Evolutionary conservation across 53 echinoderm and acorn worm species (phyloP), one percentile per base, ranked within the genome.

Genomic region (Arbacia lixula): DNA sequence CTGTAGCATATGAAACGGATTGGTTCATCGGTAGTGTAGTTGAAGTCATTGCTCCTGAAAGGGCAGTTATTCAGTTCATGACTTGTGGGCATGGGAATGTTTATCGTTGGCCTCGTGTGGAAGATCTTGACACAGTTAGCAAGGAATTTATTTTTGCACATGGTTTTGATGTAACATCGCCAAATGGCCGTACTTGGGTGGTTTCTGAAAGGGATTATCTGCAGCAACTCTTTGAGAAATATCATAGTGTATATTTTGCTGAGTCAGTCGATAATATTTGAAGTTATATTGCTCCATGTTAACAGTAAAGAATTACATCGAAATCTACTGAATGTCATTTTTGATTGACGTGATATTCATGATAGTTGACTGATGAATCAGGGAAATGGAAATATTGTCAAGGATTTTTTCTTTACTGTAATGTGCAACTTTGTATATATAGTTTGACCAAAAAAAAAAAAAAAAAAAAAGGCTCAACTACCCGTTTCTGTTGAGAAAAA

Each of bases 1-100:
- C 87, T 14, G 58, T 87, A n/a, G 79, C 87, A 0, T 87, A 87
- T 66, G 87, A 87, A 77, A 77, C 33, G 5, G 86, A 87, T 32
- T 87, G 77, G 76, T 87, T 87, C 66, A 39, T 87, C n/a, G 79
- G 79, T 19, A 87, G 61, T 79, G 79, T 87, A 2, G 51, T 65
- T 4, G 49, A 79, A 5, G 66, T 87, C 2, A 11, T 35, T 12
- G 49, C 76, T n/a, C 20, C 76, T 6, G 79, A 87, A 16, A 28
- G 6, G 35, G 87, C 87, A 10, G 39, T 63, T 25, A 35, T 87
- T 27, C 87, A 87, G 66, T 76, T 87, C 50, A n/a, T 87, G 14
- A 65, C 58, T 50, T 75, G 36, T 22, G 77, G 87, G 10, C 87
- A 64, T 77, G 42, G 54, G 38, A 63, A 76, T 42, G 32, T 39